Evolutionary conservation across 2,113 vertebrate genomes (phyloP).

Genomic region (Notiomystis cincta): DNA sequence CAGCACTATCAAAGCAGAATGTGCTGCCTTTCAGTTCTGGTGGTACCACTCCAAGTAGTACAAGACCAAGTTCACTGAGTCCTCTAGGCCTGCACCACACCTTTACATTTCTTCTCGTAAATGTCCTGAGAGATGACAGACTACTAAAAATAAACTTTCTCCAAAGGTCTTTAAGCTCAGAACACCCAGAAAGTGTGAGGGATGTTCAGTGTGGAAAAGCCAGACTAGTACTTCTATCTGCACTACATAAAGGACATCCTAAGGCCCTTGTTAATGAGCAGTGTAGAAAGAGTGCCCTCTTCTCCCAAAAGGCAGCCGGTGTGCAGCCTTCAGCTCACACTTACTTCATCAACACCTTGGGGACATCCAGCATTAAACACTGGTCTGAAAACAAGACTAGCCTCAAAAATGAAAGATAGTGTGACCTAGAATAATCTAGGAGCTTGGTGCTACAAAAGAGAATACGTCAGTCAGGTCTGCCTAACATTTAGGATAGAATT

Average conservation of each 20-base stretch:
- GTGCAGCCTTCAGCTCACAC: not conserved
- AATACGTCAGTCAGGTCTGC: not conserved
- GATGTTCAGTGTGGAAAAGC: not conserved
- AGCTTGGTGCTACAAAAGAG: not conserved
- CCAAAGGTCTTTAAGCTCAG: not conserved
- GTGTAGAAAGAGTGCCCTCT: not conserved
- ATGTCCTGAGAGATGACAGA: not conserved
- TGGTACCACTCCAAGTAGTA: no score
- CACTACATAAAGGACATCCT: no score
- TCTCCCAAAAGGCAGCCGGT: not conserved
- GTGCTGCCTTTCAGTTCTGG: not conserved
- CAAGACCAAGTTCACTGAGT: not conserved
- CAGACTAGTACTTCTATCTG: not conserved
- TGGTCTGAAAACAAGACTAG: not conserved
- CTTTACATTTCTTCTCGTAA: not conserved
- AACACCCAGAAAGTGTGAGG: not conserved
- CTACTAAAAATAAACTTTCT: not conserved
- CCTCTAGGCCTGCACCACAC: not conserved
- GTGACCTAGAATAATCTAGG: accelerated
- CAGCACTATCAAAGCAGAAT: not conserved
- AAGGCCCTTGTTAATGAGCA: no score
- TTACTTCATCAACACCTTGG: not conserved
- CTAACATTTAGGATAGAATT: not conserved
- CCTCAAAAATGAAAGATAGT: not conserved
- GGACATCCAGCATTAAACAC: not conserved